Evolutionary conservation across 2,888 invertebrate species (phyloP).

Genomic region (Isoperla grammatica): DNA sequence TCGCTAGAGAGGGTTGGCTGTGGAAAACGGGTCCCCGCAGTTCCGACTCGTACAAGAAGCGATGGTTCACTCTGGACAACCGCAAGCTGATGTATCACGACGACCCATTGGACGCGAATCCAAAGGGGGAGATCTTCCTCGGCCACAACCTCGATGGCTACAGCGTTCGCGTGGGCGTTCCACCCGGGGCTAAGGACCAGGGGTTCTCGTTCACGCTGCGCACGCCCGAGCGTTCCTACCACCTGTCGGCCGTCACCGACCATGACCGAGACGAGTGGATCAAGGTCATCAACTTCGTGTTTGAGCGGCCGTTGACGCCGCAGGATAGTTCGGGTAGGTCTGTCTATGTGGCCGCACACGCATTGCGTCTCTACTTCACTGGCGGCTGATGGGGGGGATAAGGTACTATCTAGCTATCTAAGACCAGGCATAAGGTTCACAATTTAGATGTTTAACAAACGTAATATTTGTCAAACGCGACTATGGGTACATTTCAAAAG

Average conservation of each 20-base stretch:
- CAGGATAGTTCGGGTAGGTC: constrained; percentile 70
- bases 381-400: too few relatives aligned
- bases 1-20: constrained; percentile 79
- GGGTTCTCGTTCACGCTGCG: constrained; percentile 75
- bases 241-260: constrained; percentile 68
- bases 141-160: constrained; percentile 74
- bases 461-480: constrained; percentile 20
- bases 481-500: too few relatives aligned
- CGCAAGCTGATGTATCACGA: constrained; percentile 91
- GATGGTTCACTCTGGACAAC: constrained; percentile 87
- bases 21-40: constrained; percentile 83
- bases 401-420: too few relatives aligned
- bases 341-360: too few relatives aligned
- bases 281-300: constrained; percentile 63
- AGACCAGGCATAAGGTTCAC: too few relatives aligned
- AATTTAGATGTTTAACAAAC: background rate
- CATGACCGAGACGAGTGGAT: constrained; percentile 80
- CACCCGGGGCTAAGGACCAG: constrained; percentile 64
- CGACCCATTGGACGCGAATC: constrained; percentile 79
- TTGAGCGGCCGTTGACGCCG: constrained; percentile 68
- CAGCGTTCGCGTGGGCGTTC: constrained; percentile 62
- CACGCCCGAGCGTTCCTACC: constrained; percentile 72
- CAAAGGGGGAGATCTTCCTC: constrained; percentile 86
- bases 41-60: constrained; percentile 73
- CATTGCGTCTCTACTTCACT: too few relatives aligned